These are phyloP conservation scores for Watsonalla cultraria DNA, from an alignment of 2,888 invertebrate genomes.

Conservation along the genomic window DNA sequence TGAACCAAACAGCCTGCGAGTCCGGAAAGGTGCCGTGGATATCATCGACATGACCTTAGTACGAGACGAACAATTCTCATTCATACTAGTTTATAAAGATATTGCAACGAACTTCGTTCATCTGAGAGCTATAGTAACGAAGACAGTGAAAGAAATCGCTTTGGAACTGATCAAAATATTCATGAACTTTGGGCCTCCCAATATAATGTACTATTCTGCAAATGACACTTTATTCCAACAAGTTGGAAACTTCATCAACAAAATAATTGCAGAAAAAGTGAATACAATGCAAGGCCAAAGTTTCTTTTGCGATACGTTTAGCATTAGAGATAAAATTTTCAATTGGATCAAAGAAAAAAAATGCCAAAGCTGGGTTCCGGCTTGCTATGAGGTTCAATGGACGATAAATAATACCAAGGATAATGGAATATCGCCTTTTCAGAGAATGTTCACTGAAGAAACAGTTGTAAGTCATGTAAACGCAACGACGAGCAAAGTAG, in stretches of 20 bases:
- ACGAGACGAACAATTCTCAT: constrained; percentile 1
- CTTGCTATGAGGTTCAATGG: constrained; percentile 10
- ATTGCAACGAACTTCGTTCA: constrained; percentile 6
- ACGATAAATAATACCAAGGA: constrained; percentile 4
- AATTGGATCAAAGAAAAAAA: constrained; percentile 1
- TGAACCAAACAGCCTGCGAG: no score
- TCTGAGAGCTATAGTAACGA: constrained; percentile 6
- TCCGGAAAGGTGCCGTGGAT: not conserved
- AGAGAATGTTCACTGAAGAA: not conserved
- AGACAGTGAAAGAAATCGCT: not conserved
- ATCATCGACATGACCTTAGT: not conserved
- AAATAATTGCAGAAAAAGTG: no score
- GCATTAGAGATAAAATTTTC: not conserved
- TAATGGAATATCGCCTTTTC: not conserved
- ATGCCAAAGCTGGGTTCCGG: constrained; percentile 2
- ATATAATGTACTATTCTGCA: not conserved
- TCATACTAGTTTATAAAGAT: constrained; percentile 9
- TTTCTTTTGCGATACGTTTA: no score
- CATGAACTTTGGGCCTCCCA: constrained; percentile 10
- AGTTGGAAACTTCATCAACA: not conserved
- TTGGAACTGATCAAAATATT: constrained; percentile 13
- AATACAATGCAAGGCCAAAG: no score
- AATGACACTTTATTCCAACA: not conserved
- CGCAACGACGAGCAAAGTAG: no score
- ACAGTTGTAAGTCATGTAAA: no score